A percentile compares a stretch with the other conserved stretches of the same genome.
phyloP scores from a whole-genome alignment of 2,888 invertebrate genomes.

The Sarcophaga variegata region DNA sequence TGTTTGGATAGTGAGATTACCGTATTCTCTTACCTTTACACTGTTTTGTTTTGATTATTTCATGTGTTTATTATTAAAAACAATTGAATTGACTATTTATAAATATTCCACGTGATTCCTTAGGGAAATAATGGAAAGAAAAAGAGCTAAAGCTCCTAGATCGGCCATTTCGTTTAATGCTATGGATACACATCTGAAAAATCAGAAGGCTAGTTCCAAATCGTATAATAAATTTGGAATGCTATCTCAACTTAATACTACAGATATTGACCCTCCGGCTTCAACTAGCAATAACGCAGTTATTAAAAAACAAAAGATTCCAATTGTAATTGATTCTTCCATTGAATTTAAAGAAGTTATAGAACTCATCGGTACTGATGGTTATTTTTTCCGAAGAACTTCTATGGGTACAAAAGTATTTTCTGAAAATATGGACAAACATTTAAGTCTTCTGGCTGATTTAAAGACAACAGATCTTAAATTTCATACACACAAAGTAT shows the following conservation, averaged over 20 bases:
- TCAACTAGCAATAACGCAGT: neutral
- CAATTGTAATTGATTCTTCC: slow-evolving; percentile 4
- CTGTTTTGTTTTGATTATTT: slow-evolving; percentile 6
- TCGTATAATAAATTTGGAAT: neutral
- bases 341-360: slow-evolving; percentile 6
- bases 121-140: slow-evolving; percentile 8
- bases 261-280: neutral
- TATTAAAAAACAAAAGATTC: slow-evolving; percentile 5
- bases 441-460: too few relatives aligned
- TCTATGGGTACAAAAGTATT: neutral
- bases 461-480: too few relatives aligned
- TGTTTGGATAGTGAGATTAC: slow-evolving; percentile 6
- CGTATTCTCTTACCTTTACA: neutral
- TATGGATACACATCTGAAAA: neutral
- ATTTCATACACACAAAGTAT: too few relatives aligned
- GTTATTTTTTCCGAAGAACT: neutral
- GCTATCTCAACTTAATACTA: neutral
- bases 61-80: neutral
- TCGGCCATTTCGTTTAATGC: neutral
- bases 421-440: neutral
- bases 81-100: neutral
- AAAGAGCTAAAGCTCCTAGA: slow-evolving; percentile 5
- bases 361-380: neutral
- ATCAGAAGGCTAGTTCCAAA: slow-evolving; percentile 6
- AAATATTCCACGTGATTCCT: neutral